phyloP scores from a whole-genome alignment of 2,797 vertebrate species.

The Poeciliopsis infans region DNA sequence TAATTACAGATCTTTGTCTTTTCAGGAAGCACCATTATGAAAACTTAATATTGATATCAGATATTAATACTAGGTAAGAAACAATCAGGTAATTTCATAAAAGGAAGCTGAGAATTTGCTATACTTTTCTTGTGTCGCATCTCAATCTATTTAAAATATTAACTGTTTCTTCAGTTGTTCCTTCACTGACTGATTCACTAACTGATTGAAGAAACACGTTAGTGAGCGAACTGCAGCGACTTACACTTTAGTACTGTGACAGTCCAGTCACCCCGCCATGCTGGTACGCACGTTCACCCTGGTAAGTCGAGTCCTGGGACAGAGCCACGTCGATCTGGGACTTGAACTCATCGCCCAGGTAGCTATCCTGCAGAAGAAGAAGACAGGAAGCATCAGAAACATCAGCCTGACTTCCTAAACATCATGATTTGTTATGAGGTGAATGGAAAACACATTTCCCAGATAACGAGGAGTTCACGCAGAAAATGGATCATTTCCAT shows the following conservation, averaged over 20 bases:
- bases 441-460: background rate
- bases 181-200: background rate
- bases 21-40: too few relatives aligned
- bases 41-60: too few relatives aligned
- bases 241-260: conserved; percentile 99
- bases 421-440: background rate
- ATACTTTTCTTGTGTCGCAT: too few relatives aligned
- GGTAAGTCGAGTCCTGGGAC: conserved; percentile 99
- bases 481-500: background rate
- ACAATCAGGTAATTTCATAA: too few relatives aligned
- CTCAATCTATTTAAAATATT: background rate
- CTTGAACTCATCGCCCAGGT: conserved; percentile 99
- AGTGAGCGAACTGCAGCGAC: conserved; percentile 42
- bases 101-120: too few relatives aligned
- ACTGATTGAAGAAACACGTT: background rate
- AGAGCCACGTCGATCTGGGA: conserved; percentile 99
- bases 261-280: conserved; percentile 98
- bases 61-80: too few relatives aligned
- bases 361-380: conserved; percentile 89
- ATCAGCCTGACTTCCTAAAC: background rate
- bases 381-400: background rate
- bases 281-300: conserved; percentile 99
- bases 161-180: background rate
- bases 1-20: background rate
- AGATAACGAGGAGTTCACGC: background rate